Evolutionary conservation across 2,888 invertebrate genomes (phyloP), one percentile per base, ranked within the genome.

Genomic region (Mallateleia sp.): DNA sequence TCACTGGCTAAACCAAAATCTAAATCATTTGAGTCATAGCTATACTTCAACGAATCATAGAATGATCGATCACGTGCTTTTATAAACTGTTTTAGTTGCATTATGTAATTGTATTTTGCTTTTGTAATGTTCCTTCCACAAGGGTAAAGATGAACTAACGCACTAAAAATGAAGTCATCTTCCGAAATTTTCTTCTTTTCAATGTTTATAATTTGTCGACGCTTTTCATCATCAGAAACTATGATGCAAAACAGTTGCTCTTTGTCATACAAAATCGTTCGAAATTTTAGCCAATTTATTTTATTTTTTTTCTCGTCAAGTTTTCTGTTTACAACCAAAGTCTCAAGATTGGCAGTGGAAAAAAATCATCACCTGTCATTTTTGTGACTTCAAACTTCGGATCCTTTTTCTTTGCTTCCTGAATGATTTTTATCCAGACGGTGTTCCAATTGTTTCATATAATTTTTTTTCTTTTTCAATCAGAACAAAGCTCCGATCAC

Each of bases 21-120:
- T 4, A n/a, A n/a, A n/a, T 58, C 42, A 22, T 1, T 18, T 6
- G 2, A 8, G 18, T 32, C 11, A 20, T 67, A n/a, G n/a, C n/a
- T 22, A n/a, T n/a, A 50, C 9, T 11, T 1, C 8, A 66, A 20
- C 1, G 47, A n/a, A 3, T 66, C 66, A 25, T 66, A 56, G 45
- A 71, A 71, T 18, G 1, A 42, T n/a, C 47, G 58, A 32, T 74
- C 20, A 7, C 8, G 50, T 1, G 50, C 6, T 20, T 15, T 4
- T 2, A 64, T 34, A 38, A 75, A 75, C 24, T 22, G n/a, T 25
- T 50, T 75, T 2, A 75, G 9, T 15, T 20, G 18, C 52, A 64
- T 75, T 5, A 75, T 9, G 15, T 75, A 62, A 52, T 75, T 34
- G 11, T 52, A 75, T 28, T 75, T 75, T 3, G 62, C 62, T 64